phyloP scores from a whole-genome alignment of 2,888 invertebrate genomes.

The Marasmarcha lunaedactyla region DNA sequence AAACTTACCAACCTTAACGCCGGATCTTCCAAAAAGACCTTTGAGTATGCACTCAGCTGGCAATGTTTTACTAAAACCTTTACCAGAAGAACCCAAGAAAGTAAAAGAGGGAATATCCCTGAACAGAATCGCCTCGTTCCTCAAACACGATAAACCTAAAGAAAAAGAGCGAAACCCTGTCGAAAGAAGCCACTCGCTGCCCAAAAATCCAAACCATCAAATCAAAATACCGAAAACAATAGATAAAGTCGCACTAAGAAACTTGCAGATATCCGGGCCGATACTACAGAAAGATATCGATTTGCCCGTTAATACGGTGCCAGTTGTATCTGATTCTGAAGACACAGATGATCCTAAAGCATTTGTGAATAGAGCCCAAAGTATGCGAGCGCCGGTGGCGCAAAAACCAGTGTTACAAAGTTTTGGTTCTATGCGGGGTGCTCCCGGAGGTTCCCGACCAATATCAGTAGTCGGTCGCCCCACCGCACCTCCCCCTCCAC shows the following conservation, averaged over 20 bases:
- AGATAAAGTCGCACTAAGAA: constrained; percentile 79
- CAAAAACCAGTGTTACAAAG: constrained; percentile 76
- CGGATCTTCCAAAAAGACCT: constrained; percentile 59
- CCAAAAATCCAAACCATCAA: constrained; percentile 69
- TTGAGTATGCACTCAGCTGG: constrained; percentile 55
- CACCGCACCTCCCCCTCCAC: constrained; percentile 81
- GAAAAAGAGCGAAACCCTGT: constrained; percentile 60
- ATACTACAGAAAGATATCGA: constrained; percentile 79
- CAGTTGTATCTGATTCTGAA: constrained; percentile 67
- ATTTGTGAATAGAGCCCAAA: constrained; percentile 82
- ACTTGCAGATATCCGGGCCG: constrained; percentile 85
- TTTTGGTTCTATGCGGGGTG: constrained; percentile 87
- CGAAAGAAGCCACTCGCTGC: constrained; percentile 68
- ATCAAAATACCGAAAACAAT: constrained; percentile 74
- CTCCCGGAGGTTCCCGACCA: constrained; percentile 75
- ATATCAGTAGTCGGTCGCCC: constrained; percentile 81
- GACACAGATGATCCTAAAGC: constrained; percentile 66
- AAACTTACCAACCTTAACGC: constrained; percentile 40
- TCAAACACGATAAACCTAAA: constrained; percentile 72
- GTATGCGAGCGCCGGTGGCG: constrained; percentile 76
- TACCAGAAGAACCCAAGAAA: constrained; percentile 66
- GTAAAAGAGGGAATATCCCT: constrained; percentile 73
- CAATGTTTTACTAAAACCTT: constrained; percentile 44
- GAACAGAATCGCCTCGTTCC: constrained; percentile 81
- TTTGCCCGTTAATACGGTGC: constrained; percentile 68